These are phyloP conservation scores for Poeciliopsis prolifica DNA, from an alignment of 2,113 vertebrate genomes.

Conservation along the genomic window DNA sequence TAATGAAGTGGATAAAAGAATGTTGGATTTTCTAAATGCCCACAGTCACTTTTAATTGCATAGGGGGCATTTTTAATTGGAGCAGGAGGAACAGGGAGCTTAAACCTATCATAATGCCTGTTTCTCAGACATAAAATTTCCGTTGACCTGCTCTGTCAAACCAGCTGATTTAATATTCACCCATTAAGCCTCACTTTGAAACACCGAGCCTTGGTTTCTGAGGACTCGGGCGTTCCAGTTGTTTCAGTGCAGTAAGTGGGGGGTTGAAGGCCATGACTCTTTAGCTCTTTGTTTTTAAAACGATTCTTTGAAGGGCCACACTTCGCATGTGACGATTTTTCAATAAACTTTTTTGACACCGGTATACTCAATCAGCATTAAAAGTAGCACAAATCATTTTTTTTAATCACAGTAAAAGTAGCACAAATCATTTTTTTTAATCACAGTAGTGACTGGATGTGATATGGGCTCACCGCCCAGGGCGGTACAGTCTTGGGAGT, in stretches of 20 bases:
- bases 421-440: neutral
- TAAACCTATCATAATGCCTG: conserved; percentile 63
- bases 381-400: neutral
- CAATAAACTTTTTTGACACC: neutral
- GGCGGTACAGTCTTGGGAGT: neutral
- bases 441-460: neutral
- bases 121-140: conserved; percentile 33
- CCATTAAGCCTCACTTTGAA: too few species aligned
- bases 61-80: conserved; percentile 90
- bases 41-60: conserved; percentile 89
- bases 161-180: neutral
- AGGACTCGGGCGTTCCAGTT: neutral
- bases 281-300: too few species aligned
- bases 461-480: neutral
- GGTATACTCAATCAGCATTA: neutral
- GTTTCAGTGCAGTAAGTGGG: neutral
- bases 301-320: too few species aligned
- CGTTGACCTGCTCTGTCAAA: neutral
- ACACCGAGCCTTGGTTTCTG: neutral
- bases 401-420: neutral
- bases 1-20: conserved; percentile 88
- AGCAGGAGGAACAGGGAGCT: conserved; percentile 39
- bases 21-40: conserved; percentile 85
- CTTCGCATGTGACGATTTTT: too few species aligned
- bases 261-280: too few species aligned